Evolutionary conservation across 2,797 vertebrate genomes (phyloP).

Genomic region (Numenius phaeopus): DNA sequence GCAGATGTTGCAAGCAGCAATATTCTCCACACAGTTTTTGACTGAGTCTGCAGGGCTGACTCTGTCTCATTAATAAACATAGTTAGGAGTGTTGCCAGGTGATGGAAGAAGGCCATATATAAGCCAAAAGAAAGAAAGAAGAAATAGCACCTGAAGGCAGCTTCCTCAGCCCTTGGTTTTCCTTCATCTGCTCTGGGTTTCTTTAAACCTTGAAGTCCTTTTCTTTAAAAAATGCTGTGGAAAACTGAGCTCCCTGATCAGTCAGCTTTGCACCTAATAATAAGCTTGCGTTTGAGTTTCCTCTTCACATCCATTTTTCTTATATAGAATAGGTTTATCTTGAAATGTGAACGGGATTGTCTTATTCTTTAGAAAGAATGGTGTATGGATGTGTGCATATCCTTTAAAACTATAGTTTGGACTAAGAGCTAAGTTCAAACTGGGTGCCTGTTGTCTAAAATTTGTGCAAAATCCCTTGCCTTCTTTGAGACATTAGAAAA

Average conservation of each 20-base stretch:
- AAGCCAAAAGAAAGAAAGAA: not conserved
- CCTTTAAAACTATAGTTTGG: not conserved
- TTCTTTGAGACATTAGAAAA: not conserved
- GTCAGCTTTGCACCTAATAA: not conserved
- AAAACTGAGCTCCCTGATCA: not conserved
- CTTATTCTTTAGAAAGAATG: not conserved
- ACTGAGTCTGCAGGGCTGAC: not conserved
- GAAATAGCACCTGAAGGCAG: not conserved
- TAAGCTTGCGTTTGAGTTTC: not conserved
- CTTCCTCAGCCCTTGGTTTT: not conserved
- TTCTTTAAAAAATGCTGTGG: not conserved
- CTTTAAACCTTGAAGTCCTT: not conserved
- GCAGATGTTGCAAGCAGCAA: not conserved
- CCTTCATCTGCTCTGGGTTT: not conserved
- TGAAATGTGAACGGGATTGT: not conserved
- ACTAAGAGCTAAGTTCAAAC: not conserved
- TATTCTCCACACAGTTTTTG: not conserved
- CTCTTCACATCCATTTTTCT: not conserved
- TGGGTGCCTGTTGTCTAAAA: not conserved
- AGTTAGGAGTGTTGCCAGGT: not conserved
- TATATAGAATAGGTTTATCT: not conserved
- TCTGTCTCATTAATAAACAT: not conserved
- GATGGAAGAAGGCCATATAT: accelerated
- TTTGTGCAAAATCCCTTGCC: not conserved
- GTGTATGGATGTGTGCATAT: not conserved